These are phyloP conservation scores for Camponotus floridanus DNA, from an alignment of 1,140 invertebrate species.

Conservation along the genomic window DNA sequence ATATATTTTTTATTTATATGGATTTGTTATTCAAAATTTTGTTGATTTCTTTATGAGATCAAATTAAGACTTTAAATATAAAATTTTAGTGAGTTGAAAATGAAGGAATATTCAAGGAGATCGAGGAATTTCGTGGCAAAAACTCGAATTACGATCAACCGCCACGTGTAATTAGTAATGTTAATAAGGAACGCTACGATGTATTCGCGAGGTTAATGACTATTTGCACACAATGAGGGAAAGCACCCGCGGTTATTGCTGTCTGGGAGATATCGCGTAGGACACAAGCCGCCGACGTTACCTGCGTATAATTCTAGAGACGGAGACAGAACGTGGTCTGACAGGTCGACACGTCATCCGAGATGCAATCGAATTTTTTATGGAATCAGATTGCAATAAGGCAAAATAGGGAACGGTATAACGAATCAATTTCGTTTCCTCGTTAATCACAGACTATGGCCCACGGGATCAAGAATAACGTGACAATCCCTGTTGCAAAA, in stretches of 20 bases:
- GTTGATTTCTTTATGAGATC: background rate
- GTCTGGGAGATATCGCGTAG: conserved; percentile 49
- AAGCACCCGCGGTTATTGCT: conserved; percentile 28
- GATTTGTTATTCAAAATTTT: background rate
- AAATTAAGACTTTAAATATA: background rate
- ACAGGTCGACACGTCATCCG: conserved; percentile 44
- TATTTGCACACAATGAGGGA: conserved; percentile 67
- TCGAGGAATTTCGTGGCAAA: conserved; percentile 6
- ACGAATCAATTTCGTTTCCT: conserved; percentile 50
- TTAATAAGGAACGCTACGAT: conserved; percentile 59
- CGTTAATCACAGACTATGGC: conserved; percentile 22
- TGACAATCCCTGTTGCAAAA: conserved; percentile 49
- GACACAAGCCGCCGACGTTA: conserved; percentile 45
- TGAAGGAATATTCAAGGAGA: background rate
- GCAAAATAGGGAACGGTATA: background rate
- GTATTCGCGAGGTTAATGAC: conserved; percentile 52
- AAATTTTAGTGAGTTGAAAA: background rate
- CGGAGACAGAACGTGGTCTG: conserved; percentile 18
- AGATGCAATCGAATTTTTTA: conserved; percentile 24
- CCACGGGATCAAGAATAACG: conserved; percentile 50
- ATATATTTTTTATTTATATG: background rate
- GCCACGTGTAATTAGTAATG: conserved; percentile 60
- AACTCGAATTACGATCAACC: background rate
- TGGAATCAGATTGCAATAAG: background rate
- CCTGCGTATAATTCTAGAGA: conserved; percentile 31